Evolutionary conservation across 2,113 vertebrate genomes (phyloP), one percentile per base, ranked within the genome.

Genomic region (Climacteris rufus): DNA sequence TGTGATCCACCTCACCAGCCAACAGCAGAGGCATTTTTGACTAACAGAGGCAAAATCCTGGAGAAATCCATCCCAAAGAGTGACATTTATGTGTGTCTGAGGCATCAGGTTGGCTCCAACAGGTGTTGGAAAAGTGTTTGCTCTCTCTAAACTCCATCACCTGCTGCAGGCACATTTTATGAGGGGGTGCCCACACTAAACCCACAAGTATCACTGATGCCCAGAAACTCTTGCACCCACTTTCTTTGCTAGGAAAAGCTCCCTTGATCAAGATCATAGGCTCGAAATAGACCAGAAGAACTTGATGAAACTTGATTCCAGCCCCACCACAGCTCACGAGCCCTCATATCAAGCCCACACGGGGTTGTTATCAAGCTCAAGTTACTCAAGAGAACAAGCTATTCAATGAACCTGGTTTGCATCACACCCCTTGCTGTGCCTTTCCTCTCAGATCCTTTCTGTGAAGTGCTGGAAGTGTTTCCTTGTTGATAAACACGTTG

Each of bases 341-440:
- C 52, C 22, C 13, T 24, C 13, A 0, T 86, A 86, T 86, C 69
- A 63, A 85, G 42, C 33, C 53, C 64, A 42, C 60, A 4, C 11
- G 64, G 60, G 27, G 16, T 25, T 66, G 16, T 75, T 95, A 90
- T 92, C 94, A 86, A 83, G 45, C 42, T 72, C 35, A 30, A 59
- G 39, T 91, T 91, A 72, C 39, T 47, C 65, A 85, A 80, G 45
- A 87, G 74, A 89, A 79, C 66, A 68, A 76, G 15, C 31, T 60
- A 53, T 52, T 91, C 90, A 45, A 35, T 76, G 66, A 35, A 50
- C 22, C 45, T 57, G 70, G 8, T 87, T 91, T 93, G 75, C 42
- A 94, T 84, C 66, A 91, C 54, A 57, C 17, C 27, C 30, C 37
- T 83, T 22, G 13, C 33, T 64, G 42, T 81, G 74, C 33, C 35